A percentile compares a stretch with the other conserved stretches of the same genome.
phyloP scores from a whole-genome alignment of 2,113 vertebrate species.

The Arothron firmamentum region DNA sequence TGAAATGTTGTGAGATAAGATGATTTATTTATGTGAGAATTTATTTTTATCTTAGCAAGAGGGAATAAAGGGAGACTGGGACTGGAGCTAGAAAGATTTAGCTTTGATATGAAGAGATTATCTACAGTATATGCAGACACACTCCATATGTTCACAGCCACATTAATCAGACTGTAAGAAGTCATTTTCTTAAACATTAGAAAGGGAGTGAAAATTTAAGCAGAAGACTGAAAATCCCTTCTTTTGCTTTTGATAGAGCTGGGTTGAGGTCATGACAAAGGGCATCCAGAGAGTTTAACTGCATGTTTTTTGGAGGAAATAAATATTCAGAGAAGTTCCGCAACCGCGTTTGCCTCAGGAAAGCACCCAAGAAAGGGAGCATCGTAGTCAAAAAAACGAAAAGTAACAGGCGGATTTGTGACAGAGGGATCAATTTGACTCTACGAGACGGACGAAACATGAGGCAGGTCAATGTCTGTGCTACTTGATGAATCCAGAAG shows the following conservation, averaged over 20 bases:
- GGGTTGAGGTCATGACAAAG: background rate
- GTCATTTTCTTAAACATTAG: background rate
- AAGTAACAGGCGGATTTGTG: conserved; percentile 14
- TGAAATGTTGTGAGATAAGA: conserved; percentile 50
- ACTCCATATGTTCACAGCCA: conserved; percentile 8
- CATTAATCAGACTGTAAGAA: conserved; percentile 1
- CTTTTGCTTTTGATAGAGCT: conserved; percentile 15
- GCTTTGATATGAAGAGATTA: conserved; percentile 18
- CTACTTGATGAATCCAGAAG: conserved; percentile 28
- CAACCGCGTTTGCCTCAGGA: conserved; percentile 76
- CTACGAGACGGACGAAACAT: background rate
- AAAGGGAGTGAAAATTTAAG: background rate
- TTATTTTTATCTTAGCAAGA: conserved; percentile 58
- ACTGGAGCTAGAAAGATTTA: conserved; percentile 14
- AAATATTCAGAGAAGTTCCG: conserved; percentile 42
- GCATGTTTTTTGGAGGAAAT: conserved; percentile 7
- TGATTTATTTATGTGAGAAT: conserved; percentile 57
- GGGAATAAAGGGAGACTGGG: conserved; percentile 2
- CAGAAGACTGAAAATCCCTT: background rate
- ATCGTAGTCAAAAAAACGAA: conserved; percentile 14
- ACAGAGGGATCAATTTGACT: conserved; percentile 25
- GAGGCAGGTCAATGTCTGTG: too few relatives aligned
- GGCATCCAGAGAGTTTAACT: too few relatives aligned
- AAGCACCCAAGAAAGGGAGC: conserved; percentile 66
- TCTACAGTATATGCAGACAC: conserved; percentile 28